Conservation (phyloP, 37 sponge, comb jelly and placozoan genomes). For the Ephydatia muelleri region DNA sequence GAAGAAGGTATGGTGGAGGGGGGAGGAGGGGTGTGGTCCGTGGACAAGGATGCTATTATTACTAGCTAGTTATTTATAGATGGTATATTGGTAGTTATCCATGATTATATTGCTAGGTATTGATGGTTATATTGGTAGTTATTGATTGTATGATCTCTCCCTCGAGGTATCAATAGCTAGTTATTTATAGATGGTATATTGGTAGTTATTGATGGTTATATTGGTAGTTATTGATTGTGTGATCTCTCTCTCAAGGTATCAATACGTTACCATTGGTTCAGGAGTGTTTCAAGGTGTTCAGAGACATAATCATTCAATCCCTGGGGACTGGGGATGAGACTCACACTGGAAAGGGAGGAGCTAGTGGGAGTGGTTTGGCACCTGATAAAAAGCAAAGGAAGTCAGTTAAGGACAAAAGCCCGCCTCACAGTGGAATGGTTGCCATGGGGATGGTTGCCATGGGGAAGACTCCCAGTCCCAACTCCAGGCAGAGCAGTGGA, state of each 20-base stretch:
- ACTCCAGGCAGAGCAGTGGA: constrained; percentile 68
- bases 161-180: not conserved
- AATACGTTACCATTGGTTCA: constrained; percentile 48
- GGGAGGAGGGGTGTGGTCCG: not conserved
- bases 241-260: constrained; percentile 47
- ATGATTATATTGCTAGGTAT: not conserved
- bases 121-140: not conserved
- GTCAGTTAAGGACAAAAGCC: not conserved
- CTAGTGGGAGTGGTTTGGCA: not conserved
- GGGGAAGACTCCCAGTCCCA: constrained; percentile 23
- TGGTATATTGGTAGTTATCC: not conserved
- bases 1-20: constrained; percentile 48
- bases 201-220: not conserved
- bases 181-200: not conserved
- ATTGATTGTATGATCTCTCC: not conserved
- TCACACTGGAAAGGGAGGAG: not conserved
- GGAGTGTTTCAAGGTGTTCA: constrained; percentile 71
- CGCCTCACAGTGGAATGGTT: not conserved
- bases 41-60: too few relatives aligned
- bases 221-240: not conserved
- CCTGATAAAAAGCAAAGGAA: constrained; percentile 6
- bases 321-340: constrained; percentile 11
- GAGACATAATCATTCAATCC: constrained; percentile 58
- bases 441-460: not conserved
- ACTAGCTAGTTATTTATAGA: not conserved